Percentiles rank a stretch among this genome's conserved stretches.
Evolutionary conservation across 2,797 vertebrate species (phyloP).

Genomic region (Aplochiton taeniatus): DNA sequence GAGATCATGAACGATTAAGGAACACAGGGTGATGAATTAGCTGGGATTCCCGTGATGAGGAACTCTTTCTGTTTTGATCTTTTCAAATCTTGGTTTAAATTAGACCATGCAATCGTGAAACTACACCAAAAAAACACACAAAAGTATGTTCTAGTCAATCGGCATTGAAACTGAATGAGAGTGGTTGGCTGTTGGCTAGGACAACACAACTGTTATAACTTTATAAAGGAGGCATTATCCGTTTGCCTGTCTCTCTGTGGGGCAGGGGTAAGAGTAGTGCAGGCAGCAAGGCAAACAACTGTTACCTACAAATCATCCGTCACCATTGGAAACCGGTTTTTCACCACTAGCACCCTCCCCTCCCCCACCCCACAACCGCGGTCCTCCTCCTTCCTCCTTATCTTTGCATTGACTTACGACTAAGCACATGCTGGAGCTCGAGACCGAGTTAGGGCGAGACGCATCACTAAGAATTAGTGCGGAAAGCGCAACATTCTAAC

Average conservation of each 20-base stretch:
- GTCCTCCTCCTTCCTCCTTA: slow-evolving; percentile 15
- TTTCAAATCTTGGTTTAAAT: too few species aligned
- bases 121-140: too few species aligned
- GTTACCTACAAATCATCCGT: slow-evolving; percentile 75
- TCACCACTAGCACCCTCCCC: slow-evolving; percentile 39
- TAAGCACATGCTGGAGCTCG: slow-evolving; percentile 39
- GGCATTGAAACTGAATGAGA: neutral
- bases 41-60: too few species aligned
- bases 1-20: too few species aligned
- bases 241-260: neutral
- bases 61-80: too few species aligned
- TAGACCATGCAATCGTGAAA: too few species aligned
- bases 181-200: neutral
- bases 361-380: slow-evolving; percentile 23
- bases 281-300: slow-evolving; percentile 62
- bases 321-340: slow-evolving; percentile 74
- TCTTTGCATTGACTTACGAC: slow-evolving; percentile 16
- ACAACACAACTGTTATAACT: neutral
- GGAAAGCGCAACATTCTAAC: too few species aligned
- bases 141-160: too few species aligned
- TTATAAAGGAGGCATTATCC: neutral
- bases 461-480: neutral
- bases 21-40: too few species aligned
- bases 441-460: neutral
- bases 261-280: slow-evolving; percentile 6